Percentiles rank a stretch among this genome's conserved stretches.
Conservation (phyloP, 2,888 invertebrate genomes). For the Drosophila nr. perissopoda region DNA sequence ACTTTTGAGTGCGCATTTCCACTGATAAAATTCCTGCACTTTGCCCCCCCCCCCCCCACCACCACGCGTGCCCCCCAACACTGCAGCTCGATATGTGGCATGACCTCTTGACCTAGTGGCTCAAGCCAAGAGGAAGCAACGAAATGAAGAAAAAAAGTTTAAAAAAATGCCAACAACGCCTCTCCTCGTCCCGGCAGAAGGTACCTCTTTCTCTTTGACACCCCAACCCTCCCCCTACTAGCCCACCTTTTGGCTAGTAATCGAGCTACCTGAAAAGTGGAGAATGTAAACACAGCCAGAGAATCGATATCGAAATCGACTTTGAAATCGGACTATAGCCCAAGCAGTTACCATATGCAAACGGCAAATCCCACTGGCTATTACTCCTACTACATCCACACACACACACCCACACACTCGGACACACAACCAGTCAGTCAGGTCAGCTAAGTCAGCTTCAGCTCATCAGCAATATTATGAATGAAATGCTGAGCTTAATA, state of each 20-base stretch:
- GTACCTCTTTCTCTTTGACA: too few relatives aligned
- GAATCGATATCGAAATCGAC: background rate
- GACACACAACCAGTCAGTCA: background rate
- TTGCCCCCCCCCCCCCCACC: background rate
- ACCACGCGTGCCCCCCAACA: background rate
- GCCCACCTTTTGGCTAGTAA: slow-evolving; percentile 26
- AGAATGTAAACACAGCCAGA: slow-evolving; percentile 4
- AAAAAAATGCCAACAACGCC: slow-evolving; percentile 6
- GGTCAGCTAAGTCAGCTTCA: background rate
- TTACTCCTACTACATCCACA: background rate
- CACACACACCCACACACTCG: background rate
- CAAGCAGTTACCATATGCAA: background rate
- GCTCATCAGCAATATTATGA: slow-evolving; percentile 54
- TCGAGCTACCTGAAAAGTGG: slow-evolving; percentile 40
- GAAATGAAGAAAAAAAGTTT: background rate
- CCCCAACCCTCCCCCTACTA: background rate
- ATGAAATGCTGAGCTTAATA: slow-evolving; percentile 64
- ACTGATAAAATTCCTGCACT: slow-evolving; percentile 57
- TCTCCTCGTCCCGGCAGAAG: background rate
- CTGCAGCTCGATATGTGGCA: slow-evolving; percentile 43
- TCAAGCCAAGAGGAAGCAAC: slow-evolving; percentile 9
- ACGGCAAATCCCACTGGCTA: background rate
- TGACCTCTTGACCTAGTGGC: slow-evolving; percentile 76
- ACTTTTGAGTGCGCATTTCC: slow-evolving; percentile 37
- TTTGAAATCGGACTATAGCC: background rate